phyloP scores from a whole-genome alignment of 2,888 invertebrate species.

The Xestoiulus laeticollis region DNA sequence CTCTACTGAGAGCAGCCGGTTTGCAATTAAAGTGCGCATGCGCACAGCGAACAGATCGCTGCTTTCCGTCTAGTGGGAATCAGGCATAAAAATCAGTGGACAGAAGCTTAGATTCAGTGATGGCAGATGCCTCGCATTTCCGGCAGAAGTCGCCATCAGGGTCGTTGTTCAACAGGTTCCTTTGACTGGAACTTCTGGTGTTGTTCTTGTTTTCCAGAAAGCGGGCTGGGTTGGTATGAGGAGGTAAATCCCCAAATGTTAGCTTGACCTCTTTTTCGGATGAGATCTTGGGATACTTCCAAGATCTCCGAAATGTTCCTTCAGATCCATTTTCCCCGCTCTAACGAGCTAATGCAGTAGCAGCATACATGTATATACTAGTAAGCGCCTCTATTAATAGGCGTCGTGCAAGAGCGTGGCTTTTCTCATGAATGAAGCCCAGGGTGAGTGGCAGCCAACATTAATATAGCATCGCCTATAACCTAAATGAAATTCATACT shows the following conservation, averaged over 20 bases:
- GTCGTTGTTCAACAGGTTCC: neutral
- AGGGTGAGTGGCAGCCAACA: slow-evolving; percentile 34
- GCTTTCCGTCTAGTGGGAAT: too few relatives aligned
- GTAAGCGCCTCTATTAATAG: slow-evolving; percentile 20
- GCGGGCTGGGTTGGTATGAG: neutral
- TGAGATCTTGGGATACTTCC: slow-evolving; percentile 3
- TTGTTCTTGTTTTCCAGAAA: neutral
- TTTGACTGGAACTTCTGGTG: neutral
- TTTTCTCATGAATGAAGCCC: slow-evolving; percentile 37
- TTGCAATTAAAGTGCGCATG: too few relatives aligned
- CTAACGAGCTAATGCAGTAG: slow-evolving; percentile 15
- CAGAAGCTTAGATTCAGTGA: too few relatives aligned
- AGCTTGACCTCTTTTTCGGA: slow-evolving; percentile 10
- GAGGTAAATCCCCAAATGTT: slow-evolving; percentile 22
- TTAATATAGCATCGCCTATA: slow-evolving; percentile 37
- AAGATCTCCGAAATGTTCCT: slow-evolving; percentile 29
- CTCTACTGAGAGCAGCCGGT: too few relatives aligned
- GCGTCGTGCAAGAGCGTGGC: slow-evolving; percentile 19
- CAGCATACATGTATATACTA: neutral
- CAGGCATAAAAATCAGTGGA: too few relatives aligned
- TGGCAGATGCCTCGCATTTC: neutral
- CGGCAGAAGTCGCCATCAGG: neutral
- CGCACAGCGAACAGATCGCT: too few relatives aligned
- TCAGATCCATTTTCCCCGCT: slow-evolving; percentile 28
- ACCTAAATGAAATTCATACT: slow-evolving; percentile 28